Base-by-base conservation (phyloP, 92 coral and sea anemone genomes). In the Zoanthus sociatus region DNA sequence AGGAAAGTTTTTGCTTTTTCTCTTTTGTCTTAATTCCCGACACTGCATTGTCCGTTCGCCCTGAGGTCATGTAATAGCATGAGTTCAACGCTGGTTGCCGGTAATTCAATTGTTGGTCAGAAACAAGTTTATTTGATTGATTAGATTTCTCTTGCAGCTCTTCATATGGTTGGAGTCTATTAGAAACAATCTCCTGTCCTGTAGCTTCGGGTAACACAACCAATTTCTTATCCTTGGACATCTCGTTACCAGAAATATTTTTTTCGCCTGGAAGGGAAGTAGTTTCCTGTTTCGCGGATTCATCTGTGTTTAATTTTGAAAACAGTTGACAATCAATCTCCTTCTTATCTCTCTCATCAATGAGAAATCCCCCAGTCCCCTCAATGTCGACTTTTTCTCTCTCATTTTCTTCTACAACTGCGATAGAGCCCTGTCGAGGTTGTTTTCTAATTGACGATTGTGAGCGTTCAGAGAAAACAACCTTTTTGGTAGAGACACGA, bases 1-100 rank as follows among this genome's bases (percentile, higher is more conserved):
- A 71, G 18, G 90, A 63, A 67, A 47, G 92, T 70, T 21, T 91
- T 83, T 46, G 76, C 77, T 78, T 89, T 77, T 6, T 89, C 30
- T 75, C 83, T 90, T 53, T 45, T 76, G 90, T 69, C 45, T 78
- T 73, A 87, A 87, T 69, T 73, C 26, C 47, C 4, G 82, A 17
- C 16, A 64, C 46, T 63, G 17, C 56, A 46, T 47, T 81, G 51
- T 46, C 45, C 44, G 6, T 58, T 3, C 5, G 30, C 13, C 20
- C 7, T 17, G 83, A 16, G 53, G 74, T 11, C 13, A 4, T 13
- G 69, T 50, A 21, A 26, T 20, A 42, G 11, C 44, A 15, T 26
- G 30, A 64, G 11, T 1, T 12, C 54, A 78, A 78, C 15, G 54
- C 10, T 60, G 6, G 30, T 7, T 56, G 32, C 46, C 58, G 71